A percentile compares a stretch with the other conserved stretches of the same genome.
Evolutionary conservation across 2,113 vertebrate species (phyloP).

Genomic region (Neogobius melanostomus): DNA sequence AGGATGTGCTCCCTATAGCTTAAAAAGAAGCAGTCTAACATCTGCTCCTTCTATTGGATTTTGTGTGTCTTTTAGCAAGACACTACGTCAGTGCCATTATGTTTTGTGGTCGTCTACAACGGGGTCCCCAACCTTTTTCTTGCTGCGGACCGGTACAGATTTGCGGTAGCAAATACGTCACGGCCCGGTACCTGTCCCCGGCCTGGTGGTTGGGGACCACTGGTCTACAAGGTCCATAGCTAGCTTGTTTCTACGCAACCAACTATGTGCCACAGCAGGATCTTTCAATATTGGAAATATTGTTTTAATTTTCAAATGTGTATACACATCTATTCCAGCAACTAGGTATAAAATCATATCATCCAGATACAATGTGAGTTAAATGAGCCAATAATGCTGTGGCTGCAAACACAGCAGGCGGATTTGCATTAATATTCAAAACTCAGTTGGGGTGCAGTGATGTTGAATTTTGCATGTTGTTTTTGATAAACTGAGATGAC

Average conservation of each 20-base stretch:
- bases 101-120: neutral
- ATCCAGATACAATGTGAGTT: no score
- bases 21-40: neutral
- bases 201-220: no score
- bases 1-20: neutral
- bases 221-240: no score
- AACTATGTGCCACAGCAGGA: no score
- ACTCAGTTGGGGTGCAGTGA: neutral
- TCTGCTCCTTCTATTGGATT: neutral
- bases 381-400: constrained; percentile 4
- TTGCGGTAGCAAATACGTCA: no score
- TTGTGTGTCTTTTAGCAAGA: neutral
- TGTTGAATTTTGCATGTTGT: neutral
- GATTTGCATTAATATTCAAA: constrained; percentile 7
- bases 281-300: no score
- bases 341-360: neutral
- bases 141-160: no score
- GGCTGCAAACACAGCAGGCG: neutral
- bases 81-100: neutral
- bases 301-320: no score
- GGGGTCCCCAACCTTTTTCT: no score
- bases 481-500: no score
- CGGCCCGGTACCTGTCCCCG: no score
- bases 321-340: neutral
- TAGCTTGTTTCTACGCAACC: no score